phyloP scores from a whole-genome alignment of 2,113 vertebrate species.

The Porphyrio hochstetteri region DNA sequence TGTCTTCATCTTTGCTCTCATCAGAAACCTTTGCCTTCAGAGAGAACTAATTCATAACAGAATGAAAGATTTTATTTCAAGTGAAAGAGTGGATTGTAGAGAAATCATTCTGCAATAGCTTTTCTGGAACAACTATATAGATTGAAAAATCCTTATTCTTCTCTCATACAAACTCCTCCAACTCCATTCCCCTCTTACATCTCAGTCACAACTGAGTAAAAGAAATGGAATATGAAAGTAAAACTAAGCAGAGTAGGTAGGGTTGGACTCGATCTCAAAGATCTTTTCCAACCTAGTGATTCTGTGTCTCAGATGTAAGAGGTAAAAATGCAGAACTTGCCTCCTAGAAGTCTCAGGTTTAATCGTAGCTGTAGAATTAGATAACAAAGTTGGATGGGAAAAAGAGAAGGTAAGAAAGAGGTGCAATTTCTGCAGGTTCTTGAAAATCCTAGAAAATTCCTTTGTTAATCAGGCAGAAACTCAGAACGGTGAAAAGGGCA shows the following conservation, averaged over 20 bases:
- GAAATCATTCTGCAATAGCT: not conserved
- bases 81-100: not conserved
- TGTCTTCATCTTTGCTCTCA: not conserved
- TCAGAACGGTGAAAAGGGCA: not conserved
- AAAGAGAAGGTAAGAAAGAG: not conserved
- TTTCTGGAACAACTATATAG: not conserved
- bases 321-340: not conserved
- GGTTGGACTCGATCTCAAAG: too few relatives aligned
- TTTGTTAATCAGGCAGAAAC: not conserved
- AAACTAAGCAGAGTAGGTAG: not conserved
- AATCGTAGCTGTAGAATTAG: not conserved
- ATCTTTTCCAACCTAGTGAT: too few relatives aligned
- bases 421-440: not conserved
- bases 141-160: not conserved
- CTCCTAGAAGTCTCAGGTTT: not conserved
- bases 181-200: not conserved
- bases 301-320: not conserved
- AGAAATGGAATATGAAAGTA: not conserved
- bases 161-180: not conserved
- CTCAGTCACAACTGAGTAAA: not conserved
- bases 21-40: not conserved
- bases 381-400: accelerated
- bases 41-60: not conserved
- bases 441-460: not conserved
- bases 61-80: not conserved